A percentile compares a stretch with the other conserved stretches of the same genome.
These are phyloP conservation scores for Triplophysa tibetana DNA, from an alignment of 2,113 vertebrate species.

Conservation along the genomic window DNA sequence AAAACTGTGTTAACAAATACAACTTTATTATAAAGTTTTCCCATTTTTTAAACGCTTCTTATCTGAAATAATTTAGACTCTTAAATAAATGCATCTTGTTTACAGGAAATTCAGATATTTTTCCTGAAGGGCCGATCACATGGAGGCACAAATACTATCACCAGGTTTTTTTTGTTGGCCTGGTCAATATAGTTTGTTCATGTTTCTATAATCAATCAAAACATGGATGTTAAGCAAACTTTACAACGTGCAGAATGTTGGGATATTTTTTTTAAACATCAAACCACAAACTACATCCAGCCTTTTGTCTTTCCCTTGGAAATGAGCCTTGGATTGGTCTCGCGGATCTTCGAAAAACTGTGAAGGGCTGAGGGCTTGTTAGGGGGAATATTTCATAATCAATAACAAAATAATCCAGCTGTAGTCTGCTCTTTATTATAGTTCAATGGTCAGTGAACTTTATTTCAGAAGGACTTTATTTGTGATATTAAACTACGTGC, in stretches of 20 bases:
- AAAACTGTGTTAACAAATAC: too few species aligned
- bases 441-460: background rate
- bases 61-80: too few species aligned
- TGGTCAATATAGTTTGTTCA: background rate
- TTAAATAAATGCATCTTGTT: too few species aligned
- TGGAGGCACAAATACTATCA: slow-evolving; percentile 7
- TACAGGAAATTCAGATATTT: too few species aligned
- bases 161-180: background rate
- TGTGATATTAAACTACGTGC: background rate
- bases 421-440: slow-evolving; percentile 3
- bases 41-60: too few species aligned
- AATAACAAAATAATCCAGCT: slow-evolving; percentile 36
- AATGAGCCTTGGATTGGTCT: slow-evolving; percentile 50
- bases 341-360: slow-evolving; percentile 16
- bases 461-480: background rate
- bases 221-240: slow-evolving; percentile 3
- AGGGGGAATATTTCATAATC: slow-evolving; percentile 38
- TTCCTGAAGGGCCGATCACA: background rate
- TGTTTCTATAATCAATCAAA: slow-evolving; percentile 18
- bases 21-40: too few species aligned
- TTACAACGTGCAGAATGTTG: slow-evolving; percentile 9
- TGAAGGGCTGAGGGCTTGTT: background rate
- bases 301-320: slow-evolving; percentile 63
- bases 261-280: background rate
- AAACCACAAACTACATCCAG: background rate